Conservation (phyloP, 2,888 invertebrate species). For the Drymonia ruficornis region DNA sequence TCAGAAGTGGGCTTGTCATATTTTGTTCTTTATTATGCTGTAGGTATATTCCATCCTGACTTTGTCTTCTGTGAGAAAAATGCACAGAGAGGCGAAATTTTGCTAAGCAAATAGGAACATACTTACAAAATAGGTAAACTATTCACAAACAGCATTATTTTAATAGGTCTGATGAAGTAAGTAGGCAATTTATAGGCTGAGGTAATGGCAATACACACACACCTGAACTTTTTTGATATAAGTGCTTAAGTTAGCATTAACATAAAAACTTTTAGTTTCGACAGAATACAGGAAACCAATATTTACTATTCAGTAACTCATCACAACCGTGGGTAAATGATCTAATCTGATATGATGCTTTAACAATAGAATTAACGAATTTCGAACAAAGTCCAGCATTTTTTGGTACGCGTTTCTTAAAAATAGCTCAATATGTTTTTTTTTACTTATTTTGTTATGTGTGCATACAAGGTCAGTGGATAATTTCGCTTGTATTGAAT, state of each 20-base stretch:
- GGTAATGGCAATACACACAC: too few relatives aligned
- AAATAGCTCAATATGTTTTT: slow-evolving; percentile 22
- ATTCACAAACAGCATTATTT: too few relatives aligned
- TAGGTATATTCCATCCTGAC: too few relatives aligned
- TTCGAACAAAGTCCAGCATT: slow-evolving; percentile 45
- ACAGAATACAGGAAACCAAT: slow-evolving; percentile 5
- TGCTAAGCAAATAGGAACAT: too few relatives aligned
- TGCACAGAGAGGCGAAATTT: too few relatives aligned
- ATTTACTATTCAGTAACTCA: slow-evolving; percentile 10
- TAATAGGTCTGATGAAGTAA: too few relatives aligned
- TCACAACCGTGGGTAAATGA: slow-evolving; percentile 43
- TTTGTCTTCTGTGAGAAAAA: too few relatives aligned
- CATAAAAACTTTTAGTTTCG: slow-evolving; percentile 27
- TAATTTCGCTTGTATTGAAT: slow-evolving; percentile 8
- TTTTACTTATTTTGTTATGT: slow-evolving; percentile 18
- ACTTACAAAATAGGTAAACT: too few relatives aligned
- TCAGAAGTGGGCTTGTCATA: too few relatives aligned
- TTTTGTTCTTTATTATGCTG: too few relatives aligned
- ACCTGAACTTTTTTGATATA: neutral
- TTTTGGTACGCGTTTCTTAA: slow-evolving; percentile 31
- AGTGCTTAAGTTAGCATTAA: neutral
- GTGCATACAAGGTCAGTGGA: slow-evolving; percentile 20
- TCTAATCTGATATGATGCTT: slow-evolving; percentile 23
- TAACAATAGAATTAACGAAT: slow-evolving; percentile 47
- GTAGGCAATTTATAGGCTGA: too few relatives aligned